Evolutionary conservation across 2,113 vertebrate genomes (phyloP).

Genomic region (Pedetes capensis): DNA sequence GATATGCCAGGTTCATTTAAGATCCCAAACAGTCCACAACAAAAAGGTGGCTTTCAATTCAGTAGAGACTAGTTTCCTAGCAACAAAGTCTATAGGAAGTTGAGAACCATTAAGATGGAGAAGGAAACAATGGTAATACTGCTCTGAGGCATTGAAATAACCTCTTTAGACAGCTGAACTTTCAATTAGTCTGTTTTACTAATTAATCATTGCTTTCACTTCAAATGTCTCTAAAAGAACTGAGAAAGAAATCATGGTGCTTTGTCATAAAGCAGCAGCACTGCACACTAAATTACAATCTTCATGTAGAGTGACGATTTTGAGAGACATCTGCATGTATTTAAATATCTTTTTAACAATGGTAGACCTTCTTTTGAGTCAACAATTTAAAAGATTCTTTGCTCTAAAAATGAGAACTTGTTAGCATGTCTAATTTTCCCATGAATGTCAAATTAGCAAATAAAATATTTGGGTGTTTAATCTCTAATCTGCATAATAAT

Average conservation of each 20-base stretch:
- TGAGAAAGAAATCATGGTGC: constrained; percentile 24
- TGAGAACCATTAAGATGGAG: constrained; percentile 61
- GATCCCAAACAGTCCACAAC: constrained; percentile 9
- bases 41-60: constrained; percentile 48
- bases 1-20: constrained; percentile 27
- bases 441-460: constrained; percentile 50
- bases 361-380: not conserved
- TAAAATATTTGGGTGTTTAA: constrained; percentile 57
- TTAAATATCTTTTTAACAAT: constrained; percentile 51
- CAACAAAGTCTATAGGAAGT: constrained; percentile 75
- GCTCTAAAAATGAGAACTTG: constrained; percentile 22
- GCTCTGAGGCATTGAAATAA: constrained; percentile 52
- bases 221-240: constrained; percentile 7
- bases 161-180: constrained; percentile 41
- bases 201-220: constrained; percentile 62
- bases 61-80: constrained; percentile 74
- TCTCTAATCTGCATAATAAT: constrained; percentile 67
- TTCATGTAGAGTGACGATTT: constrained; percentile 21
- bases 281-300: constrained; percentile 3
- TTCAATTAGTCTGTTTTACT: constrained; percentile 57
- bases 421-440: constrained; percentile 62
- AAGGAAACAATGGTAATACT: constrained; percentile 51
- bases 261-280: constrained; percentile 43
- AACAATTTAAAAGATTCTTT: constrained; percentile 44
- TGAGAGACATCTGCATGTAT: constrained; percentile 34